Conservation (phyloP, 2,888 invertebrate genomes). For the Oxytorus armatus region DNA sequence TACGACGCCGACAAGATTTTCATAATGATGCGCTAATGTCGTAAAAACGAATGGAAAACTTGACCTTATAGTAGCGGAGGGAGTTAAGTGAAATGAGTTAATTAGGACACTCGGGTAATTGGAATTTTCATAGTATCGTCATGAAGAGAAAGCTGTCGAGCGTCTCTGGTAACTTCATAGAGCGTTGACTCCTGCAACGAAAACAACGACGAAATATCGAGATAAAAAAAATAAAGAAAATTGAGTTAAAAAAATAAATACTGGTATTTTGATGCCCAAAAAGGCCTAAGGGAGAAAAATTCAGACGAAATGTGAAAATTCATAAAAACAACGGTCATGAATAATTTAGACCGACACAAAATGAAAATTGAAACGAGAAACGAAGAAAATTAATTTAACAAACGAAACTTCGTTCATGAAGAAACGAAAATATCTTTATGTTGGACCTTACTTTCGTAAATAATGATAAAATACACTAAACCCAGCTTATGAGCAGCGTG, state of each 20-base stretch:
- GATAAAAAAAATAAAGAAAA: too few species aligned
- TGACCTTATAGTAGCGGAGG: conserved; percentile 22
- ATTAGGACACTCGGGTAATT: conserved; percentile 31
- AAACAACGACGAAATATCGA: conserved; percentile 34
- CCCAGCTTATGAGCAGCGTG: not conserved
- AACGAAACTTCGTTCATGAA: not conserved
- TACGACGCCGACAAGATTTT: too few species aligned
- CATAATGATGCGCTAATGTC: conserved; percentile 26
- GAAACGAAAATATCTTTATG: not conserved
- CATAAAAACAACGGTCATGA: not conserved
- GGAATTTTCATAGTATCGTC: conserved; percentile 29
- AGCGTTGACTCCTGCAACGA: conserved; percentile 13
- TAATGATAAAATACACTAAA: not conserved
- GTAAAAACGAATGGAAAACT: conserved; percentile 11
- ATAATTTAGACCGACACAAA: not conserved
- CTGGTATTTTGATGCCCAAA: too few species aligned
- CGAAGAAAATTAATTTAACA: not conserved
- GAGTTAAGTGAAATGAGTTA: conserved; percentile 38
- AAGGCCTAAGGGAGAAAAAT: too few species aligned
- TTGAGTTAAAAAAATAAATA: too few species aligned
- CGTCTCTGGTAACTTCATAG: too few species aligned
- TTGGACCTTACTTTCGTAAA: not conserved
- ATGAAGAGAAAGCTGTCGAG: conserved; percentile 26
- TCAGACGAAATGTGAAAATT: too few species aligned
- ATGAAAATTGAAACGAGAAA: conserved; percentile 11